phyloP scores from a whole-genome alignment of 2,888 invertebrate species.

The Elysia crispata region DNA sequence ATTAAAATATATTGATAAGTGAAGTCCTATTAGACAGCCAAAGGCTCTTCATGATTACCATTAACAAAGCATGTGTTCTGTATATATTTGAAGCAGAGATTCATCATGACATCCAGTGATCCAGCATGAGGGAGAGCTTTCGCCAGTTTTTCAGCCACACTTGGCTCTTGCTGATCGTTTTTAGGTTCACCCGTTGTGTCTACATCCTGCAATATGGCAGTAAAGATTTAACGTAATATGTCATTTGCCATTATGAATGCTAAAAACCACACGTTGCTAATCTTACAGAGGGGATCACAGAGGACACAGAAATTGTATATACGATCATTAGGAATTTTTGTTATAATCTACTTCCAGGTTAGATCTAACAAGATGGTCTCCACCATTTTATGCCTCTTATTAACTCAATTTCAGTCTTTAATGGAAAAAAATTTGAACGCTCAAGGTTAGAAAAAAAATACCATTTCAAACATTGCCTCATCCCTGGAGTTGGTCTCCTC shows the following conservation, averaged over 20 bases:
- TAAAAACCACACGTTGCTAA: too few species aligned
- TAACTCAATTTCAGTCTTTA: not conserved
- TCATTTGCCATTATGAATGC: not conserved
- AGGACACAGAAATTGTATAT: too few species aligned
- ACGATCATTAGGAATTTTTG: too few species aligned
- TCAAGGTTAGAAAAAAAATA: slow-evolving; percentile 47
- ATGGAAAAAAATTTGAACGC: not conserved
- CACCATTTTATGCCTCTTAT: not conserved
- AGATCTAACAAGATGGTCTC: not conserved
- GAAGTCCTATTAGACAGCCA: too few species aligned
- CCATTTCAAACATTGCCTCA: slow-evolving; percentile 65
- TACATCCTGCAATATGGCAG: not conserved
- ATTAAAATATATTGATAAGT: too few species aligned
- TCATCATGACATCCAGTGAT: slow-evolving; percentile 88
- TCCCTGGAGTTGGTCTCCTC: slow-evolving; percentile 77
- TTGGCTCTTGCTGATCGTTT: not conserved
- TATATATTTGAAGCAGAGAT: slow-evolving; percentile 85
- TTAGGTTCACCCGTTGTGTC: not conserved
- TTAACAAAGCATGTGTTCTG: slow-evolving; percentile 61
- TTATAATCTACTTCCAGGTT: too few species aligned
- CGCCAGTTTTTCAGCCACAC: slow-evolving; percentile 5
- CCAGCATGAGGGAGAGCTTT: slow-evolving; percentile 82
- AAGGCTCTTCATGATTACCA: slow-evolving; percentile 56
- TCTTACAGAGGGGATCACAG: too few species aligned
- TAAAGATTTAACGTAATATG: not conserved